Evolutionary conservation across 2,888 invertebrate species (phyloP).

Genomic region (Quadroppia sp.): DNA sequence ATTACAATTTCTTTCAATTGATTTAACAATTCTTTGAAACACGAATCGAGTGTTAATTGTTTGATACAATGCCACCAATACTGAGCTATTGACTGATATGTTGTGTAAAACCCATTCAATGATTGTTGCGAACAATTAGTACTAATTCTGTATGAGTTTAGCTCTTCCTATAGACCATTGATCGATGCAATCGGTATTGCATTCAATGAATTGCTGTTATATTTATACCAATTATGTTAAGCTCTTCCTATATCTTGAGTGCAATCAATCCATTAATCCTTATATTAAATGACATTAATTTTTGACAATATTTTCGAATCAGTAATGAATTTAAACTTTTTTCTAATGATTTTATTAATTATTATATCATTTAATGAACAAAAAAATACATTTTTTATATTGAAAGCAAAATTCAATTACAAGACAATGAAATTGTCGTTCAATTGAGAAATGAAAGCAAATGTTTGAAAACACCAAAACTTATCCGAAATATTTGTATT

Average conservation of each 20-base stretch:
- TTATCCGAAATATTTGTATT: constrained; percentile 4
- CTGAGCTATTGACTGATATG: constrained; percentile 27
- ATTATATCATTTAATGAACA: constrained; percentile 9
- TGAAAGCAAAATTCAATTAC: not conserved
- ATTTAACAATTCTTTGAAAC: constrained; percentile 18
- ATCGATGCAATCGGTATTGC: constrained; percentile 4
- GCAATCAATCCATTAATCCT: constrained; percentile 25
- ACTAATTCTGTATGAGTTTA: constrained; percentile 15
- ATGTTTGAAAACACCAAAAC: not conserved
- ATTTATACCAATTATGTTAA: constrained; percentile 1
- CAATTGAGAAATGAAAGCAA: not conserved
- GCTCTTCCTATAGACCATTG: constrained; percentile 4
- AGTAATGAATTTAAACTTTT: not conserved
- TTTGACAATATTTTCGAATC: not conserved
- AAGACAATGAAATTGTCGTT: constrained; percentile 18
- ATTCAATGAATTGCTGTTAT: constrained; percentile 9
- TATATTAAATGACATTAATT: not conserved
- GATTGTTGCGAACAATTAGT: constrained; percentile 20
- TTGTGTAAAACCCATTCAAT: constrained; percentile 27
- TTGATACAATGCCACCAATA: constrained; percentile 13
- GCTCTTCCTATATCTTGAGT: constrained; percentile 29
- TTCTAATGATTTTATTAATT: not conserved
- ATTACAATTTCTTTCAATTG: constrained; percentile 10
- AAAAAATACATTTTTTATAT: constrained; percentile 3
- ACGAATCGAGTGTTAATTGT: not conserved